A percentile compares a stretch with the other conserved stretches of the same genome.
phyloP scores from a whole-genome alignment of 2,113 vertebrate genomes.

The Sebastes schlegelii region DNA sequence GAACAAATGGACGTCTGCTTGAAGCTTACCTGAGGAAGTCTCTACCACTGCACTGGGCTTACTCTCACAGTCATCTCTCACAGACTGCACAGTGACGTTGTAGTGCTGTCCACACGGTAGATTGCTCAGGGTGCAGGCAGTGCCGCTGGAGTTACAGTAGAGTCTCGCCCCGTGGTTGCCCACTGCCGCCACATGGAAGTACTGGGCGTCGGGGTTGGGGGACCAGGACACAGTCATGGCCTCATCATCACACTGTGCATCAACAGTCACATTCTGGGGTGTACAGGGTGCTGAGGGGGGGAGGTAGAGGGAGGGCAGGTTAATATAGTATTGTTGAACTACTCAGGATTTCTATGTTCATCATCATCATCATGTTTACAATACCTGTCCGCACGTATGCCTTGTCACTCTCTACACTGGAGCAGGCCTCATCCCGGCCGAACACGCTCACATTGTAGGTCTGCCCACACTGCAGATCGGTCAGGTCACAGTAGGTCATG shows the following conservation, averaged over 20 bases:
- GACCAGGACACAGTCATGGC: conserved; percentile 76
- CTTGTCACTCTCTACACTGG: conserved; percentile 53
- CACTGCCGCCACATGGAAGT: conserved; percentile 69
- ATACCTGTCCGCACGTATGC: conserved; percentile 76
- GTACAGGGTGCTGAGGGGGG: conserved; percentile 74
- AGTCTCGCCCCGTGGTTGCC: conserved; percentile 43
- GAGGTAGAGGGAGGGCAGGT: neutral
- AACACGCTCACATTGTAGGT: conserved; percentile 78
- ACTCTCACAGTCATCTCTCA: conserved; percentile 73
- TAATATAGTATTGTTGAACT: neutral
- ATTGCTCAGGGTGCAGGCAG: conserved; percentile 61
- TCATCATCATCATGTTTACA: neutral
- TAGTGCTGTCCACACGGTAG: conserved; percentile 79
- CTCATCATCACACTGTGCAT: conserved; percentile 55
- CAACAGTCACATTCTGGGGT: conserved; percentile 68
- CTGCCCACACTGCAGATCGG: conserved; percentile 74
- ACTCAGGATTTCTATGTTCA: neutral
- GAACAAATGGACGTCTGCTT: neutral
- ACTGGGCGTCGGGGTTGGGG: conserved; percentile 69
- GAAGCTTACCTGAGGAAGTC: conserved; percentile 75
- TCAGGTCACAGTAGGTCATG: conserved; percentile 72
- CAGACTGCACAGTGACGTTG: conserved; percentile 69
- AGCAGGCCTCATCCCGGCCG: conserved; percentile 68
- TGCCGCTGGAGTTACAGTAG: conserved; percentile 69
- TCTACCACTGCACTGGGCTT: conserved; percentile 45